Evolutionary conservation across 2,113 vertebrate species (phyloP).

Genomic region (Mus spicilegus): DNA sequence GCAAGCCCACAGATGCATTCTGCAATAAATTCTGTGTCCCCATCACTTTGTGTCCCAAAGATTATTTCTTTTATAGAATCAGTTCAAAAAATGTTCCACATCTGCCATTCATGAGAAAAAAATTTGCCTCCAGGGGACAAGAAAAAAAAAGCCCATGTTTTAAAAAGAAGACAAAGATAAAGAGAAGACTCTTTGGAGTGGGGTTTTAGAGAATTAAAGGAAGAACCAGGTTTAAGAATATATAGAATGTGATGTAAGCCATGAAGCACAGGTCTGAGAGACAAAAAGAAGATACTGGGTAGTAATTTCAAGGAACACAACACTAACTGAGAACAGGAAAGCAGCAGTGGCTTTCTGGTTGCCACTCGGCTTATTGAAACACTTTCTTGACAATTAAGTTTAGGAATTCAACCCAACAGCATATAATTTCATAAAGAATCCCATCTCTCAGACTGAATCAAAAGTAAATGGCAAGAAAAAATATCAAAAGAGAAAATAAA

Average conservation of each 20-base stretch:
- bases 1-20: slow-evolving; percentile 19
- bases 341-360: not conserved
- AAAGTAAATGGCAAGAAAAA: not conserved
- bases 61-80: slow-evolving; percentile 70
- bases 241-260: slow-evolving; percentile 9
- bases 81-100: slow-evolving; percentile 70
- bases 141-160: slow-evolving; percentile 20
- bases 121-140: slow-evolving; percentile 54
- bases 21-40: slow-evolving; percentile 56
- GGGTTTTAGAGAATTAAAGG: slow-evolving; percentile 47
- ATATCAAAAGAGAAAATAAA: slow-evolving; percentile 7
- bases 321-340: not conserved
- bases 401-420: not conserved
- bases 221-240: slow-evolving; percentile 55
- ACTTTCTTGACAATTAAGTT: not conserved
- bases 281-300: slow-evolving; percentile 29
- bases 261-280: slow-evolving; percentile 30
- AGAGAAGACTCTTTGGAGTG: slow-evolving; percentile 62
- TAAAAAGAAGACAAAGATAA: slow-evolving; percentile 59
- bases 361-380: not conserved
- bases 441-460: not conserved
- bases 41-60: slow-evolving; percentile 31
- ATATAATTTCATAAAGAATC: slow-evolving; percentile 1
- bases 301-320: slow-evolving; percentile 8
- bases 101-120: slow-evolving; percentile 44